A percentile compares a stretch with the other conserved stretches of the same genome.
Conservation (phyloP, 2,797 vertebrate species). For the Coreius guichenoti region DNA sequence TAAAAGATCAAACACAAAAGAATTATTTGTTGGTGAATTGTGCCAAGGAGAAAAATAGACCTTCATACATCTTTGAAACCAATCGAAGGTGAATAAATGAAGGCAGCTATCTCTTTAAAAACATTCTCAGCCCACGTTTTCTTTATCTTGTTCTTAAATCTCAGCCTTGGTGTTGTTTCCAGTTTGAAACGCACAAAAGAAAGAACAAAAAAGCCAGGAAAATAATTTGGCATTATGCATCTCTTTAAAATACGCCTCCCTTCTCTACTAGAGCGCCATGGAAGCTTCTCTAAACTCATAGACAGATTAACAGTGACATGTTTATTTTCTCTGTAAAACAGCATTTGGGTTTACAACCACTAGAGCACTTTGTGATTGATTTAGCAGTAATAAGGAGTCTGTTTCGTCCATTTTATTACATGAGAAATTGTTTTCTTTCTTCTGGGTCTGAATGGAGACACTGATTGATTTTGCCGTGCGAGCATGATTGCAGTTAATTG, state of each 20-base stretch:
- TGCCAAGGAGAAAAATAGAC: background rate
- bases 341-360: conserved; percentile 68
- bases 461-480: conserved; percentile 37
- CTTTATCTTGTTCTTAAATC: background rate
- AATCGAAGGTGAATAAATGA: background rate
- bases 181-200: conserved; percentile 10
- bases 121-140: background rate
- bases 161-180: conserved; percentile 1
- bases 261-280: conserved; percentile 57
- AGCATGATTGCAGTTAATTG: conserved; percentile 40
- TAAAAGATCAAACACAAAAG: background rate
- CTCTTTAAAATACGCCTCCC: conserved; percentile 62
- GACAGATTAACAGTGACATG: conserved; percentile 78
- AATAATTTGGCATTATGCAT: conserved; percentile 46
- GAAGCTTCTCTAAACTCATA: conserved; percentile 69
- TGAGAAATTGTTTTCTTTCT: conserved; percentile 21
- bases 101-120: background rate
- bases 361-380: conserved; percentile 65
- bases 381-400: conserved; percentile 67
- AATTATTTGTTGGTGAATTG: background rate
- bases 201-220: conserved; percentile 1
- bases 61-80: background rate
- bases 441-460: background rate
- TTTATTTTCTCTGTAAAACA: conserved; percentile 77
- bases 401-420: conserved; percentile 55